Percentiles rank a stretch among this genome's conserved stretches.
Evolutionary conservation across 1,140 invertebrate genomes (phyloP).

Genomic region (Trichonephila inaurata): DNA sequence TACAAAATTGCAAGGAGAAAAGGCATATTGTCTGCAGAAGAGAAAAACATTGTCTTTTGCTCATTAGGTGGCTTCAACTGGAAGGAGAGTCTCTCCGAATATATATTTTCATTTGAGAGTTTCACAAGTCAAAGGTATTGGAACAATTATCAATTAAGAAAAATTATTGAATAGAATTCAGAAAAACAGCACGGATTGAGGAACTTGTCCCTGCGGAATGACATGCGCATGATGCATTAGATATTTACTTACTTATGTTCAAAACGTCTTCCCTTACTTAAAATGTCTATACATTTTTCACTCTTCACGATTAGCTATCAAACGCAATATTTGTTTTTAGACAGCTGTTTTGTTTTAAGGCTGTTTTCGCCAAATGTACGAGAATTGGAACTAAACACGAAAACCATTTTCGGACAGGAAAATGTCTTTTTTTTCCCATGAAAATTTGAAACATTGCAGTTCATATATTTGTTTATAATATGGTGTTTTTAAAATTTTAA

Average conservation of each 20-base stretch:
- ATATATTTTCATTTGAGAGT: conserved; percentile 52
- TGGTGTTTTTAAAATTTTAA: too few relatives aligned
- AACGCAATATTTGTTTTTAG: too few relatives aligned
- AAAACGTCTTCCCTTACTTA: neutral
- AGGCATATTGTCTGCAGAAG: conserved; percentile 10
- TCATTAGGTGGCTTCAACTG: conserved; percentile 48
- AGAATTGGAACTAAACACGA: too few relatives aligned
- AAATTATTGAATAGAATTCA: conserved; percentile 4
- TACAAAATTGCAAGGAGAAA: conserved; percentile 60
- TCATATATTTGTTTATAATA: too few relatives aligned
- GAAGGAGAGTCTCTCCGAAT: neutral
- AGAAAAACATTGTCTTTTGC: conserved; percentile 64
- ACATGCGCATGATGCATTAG: neutral
- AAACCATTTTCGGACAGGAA: too few relatives aligned
- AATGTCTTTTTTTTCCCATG: too few relatives aligned
- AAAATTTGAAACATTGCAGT: too few relatives aligned
- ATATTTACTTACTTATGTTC: neutral
- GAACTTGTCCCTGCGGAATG: neutral
- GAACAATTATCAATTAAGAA: conserved; percentile 34
- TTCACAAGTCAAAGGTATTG: neutral
- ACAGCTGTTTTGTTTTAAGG: too few relatives aligned
- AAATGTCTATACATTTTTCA: too few relatives aligned
- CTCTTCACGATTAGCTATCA: too few relatives aligned
- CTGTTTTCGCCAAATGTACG: too few relatives aligned
- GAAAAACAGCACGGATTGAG: neutral